These are phyloP conservation scores for Porites evermanni DNA, from an alignment of 92 coral and sea anemone species.

Conservation along the genomic window DNA sequence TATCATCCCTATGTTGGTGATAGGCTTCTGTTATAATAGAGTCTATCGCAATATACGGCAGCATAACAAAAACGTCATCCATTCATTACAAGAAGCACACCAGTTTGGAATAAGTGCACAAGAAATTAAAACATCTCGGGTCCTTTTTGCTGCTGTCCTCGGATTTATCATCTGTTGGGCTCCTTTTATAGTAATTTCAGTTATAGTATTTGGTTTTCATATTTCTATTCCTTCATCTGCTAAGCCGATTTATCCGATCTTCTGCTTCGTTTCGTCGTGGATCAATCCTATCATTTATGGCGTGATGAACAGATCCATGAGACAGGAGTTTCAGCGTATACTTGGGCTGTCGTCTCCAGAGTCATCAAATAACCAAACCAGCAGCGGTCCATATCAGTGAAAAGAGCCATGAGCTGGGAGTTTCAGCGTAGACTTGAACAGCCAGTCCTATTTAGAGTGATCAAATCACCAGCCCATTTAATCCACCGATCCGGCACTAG, in stretches of 20 bases:
- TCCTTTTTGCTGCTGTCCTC: background rate
- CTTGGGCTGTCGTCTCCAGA: background rate
- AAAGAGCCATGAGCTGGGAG: no score
- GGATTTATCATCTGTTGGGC: background rate
- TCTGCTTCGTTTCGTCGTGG: background rate
- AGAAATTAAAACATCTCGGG: background rate
- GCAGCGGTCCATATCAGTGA: no score
- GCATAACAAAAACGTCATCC: background rate
- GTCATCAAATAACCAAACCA: no score
- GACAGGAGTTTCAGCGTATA: background rate
- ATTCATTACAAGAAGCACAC: background rate
- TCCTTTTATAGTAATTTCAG: background rate
- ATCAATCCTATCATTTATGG: constrained; percentile 1
- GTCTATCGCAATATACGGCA: background rate
- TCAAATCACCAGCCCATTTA: no score
- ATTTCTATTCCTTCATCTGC: background rate
- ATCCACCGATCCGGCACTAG: no score
- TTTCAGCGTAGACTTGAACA: no score
- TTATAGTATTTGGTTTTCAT: background rate
- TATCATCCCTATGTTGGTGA: background rate
- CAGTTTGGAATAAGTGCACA: background rate
- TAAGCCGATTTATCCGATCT: background rate
- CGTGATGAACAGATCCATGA: constrained; percentile 2
- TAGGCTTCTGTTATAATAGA: background rate
- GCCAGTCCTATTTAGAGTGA: no score